Conservation (phyloP, 2,113 vertebrate species). For the Chaetodon auriga region DNA sequence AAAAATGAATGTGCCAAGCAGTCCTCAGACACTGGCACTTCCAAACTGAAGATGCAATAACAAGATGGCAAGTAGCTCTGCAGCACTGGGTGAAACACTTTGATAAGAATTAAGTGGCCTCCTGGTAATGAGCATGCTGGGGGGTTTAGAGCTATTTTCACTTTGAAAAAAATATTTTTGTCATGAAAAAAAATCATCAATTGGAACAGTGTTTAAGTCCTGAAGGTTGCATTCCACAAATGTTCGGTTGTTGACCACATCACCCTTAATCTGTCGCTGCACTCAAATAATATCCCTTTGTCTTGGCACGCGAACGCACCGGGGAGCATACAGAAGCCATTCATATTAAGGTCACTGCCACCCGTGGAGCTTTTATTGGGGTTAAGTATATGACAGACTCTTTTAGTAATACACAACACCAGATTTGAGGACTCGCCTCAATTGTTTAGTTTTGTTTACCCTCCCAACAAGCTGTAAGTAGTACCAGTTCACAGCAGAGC, state of each 20-base stretch:
- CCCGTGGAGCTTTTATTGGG: constrained; percentile 68
- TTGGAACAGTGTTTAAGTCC: neutral
- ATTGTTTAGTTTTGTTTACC: constrained; percentile 30
- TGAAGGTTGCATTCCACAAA: constrained; percentile 28
- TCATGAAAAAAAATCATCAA: neutral
- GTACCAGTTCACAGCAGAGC: neutral
- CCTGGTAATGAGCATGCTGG: neutral
- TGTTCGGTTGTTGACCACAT: constrained; percentile 39
- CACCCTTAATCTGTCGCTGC: constrained; percentile 47
- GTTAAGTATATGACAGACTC: constrained; percentile 75
- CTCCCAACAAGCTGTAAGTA: constrained; percentile 3
- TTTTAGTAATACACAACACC: constrained; percentile 51
- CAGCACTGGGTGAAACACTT: constrained; percentile 33
- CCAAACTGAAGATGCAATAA: constrained; percentile 26
- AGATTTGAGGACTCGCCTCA: constrained; percentile 47
- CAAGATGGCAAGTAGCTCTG: constrained; percentile 39
- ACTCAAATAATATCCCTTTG: constrained; percentile 44
- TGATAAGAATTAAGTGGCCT: constrained; percentile 44
- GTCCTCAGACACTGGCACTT: neutral
- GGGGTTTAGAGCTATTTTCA: constrained; percentile 40
- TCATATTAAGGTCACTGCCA: constrained; percentile 67
- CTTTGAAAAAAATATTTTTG: constrained; percentile 26
- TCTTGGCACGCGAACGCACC: constrained; percentile 23
- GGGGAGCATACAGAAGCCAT: constrained; percentile 37
- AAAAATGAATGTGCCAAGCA: neutral